Evolutionary conservation across 64 coral and sea anemone species (phyloP).

Genomic region (Dendrophyllia cribrosa): DNA sequence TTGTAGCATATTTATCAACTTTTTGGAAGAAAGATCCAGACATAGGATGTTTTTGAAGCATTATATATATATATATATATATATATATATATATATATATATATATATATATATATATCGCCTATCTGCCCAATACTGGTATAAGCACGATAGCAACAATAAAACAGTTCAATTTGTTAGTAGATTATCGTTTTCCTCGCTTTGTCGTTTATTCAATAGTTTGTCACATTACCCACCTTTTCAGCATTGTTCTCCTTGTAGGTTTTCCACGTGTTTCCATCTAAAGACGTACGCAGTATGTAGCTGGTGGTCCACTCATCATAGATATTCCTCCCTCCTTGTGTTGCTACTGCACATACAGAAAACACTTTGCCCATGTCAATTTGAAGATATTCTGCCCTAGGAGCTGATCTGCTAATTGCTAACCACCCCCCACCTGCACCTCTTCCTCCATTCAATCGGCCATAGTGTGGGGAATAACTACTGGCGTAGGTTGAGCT

Average conservation of each 20-base stretch:
- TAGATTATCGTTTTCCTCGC: too few relatives aligned
- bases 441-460: background rate
- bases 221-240: background rate
- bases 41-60: too few relatives aligned
- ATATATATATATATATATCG: too few relatives aligned
- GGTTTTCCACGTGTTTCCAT: background rate
- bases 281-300: background rate
- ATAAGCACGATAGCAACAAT: too few relatives aligned
- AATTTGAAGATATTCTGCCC: background rate
- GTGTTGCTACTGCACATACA: background rate
- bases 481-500: background rate
- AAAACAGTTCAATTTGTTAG: too few relatives aligned
- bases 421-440: background rate
- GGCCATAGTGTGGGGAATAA: background rate
- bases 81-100: too few relatives aligned
- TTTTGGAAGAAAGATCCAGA: too few relatives aligned
- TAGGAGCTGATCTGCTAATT: background rate
- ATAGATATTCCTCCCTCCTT: background rate
- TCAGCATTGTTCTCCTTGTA: background rate
- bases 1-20: too few relatives aligned
- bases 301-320: background rate
- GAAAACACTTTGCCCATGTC: background rate
- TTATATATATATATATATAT: too few relatives aligned
- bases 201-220: too few relatives aligned
- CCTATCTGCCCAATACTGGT: too few relatives aligned